Conservation (phyloP, 2,888 invertebrate genomes). For the Drosophila nr. perissopoda region DNA sequence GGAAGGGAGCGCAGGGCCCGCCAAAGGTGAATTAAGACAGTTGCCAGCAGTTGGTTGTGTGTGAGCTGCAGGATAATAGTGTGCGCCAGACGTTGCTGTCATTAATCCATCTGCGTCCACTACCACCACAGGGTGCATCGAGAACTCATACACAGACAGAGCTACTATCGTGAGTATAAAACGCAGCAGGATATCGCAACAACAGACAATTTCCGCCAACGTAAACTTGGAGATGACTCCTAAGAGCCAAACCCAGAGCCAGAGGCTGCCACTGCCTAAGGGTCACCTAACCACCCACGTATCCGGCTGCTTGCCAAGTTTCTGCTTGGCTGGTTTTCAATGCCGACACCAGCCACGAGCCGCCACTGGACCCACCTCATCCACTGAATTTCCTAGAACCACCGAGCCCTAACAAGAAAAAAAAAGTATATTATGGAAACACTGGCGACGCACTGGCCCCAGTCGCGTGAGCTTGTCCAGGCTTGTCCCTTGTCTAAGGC, state of each 20-base stretch:
- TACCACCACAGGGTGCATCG: conserved; percentile 24
- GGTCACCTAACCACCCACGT: conserved; percentile 34
- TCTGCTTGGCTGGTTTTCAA: conserved; percentile 72
- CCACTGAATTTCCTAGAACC: not conserved
- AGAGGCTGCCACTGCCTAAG: conserved; percentile 14
- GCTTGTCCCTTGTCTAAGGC: too few species aligned
- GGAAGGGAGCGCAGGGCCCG: conserved; percentile 3
- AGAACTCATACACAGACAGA: conserved; percentile 22
- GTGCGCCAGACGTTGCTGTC: conserved; percentile 70
- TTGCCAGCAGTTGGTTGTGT: conserved; percentile 21
- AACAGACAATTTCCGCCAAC: conserved; percentile 83
- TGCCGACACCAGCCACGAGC: conserved; percentile 51
- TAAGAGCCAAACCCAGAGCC: conserved; percentile 21
- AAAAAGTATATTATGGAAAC: too few species aligned
- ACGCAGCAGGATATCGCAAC: conserved; percentile 83
- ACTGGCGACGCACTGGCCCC: too few species aligned
- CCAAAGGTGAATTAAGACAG: conserved; percentile 54
- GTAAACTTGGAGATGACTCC: conserved; percentile 74
- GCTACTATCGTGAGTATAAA: conserved; percentile 82
- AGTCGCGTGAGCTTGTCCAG: too few species aligned
- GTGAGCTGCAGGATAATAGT: conserved; percentile 36
- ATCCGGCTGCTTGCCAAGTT: conserved; percentile 77
- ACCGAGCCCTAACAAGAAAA: conserved; percentile 14
- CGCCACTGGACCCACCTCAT: not conserved
- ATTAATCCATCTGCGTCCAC: conserved; percentile 68